Conservation (phyloP, 2,888 invertebrate genomes). For the Caenorhabditis imperialis region DNA sequence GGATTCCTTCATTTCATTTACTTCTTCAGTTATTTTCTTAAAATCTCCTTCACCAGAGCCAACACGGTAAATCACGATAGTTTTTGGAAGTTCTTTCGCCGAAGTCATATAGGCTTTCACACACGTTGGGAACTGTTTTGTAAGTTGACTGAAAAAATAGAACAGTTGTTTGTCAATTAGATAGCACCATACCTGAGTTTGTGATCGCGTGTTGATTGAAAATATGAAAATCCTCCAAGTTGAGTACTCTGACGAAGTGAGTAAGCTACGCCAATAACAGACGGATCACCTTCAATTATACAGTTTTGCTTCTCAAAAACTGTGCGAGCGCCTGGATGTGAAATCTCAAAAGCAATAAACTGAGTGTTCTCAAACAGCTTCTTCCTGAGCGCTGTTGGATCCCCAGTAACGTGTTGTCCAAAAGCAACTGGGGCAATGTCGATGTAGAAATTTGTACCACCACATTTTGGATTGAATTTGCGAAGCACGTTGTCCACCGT, state of each 20-base stretch:
- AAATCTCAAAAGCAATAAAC: conserved; percentile 58
- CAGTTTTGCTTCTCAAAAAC: conserved; percentile 34
- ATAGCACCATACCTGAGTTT: conserved; percentile 7
- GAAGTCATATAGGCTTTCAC: neutral
- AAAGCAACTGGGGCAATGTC: neutral
- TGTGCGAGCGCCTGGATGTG: conserved; percentile 44
- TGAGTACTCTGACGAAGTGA: neutral
- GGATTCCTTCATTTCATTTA: conserved; percentile 8
- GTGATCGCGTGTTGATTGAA: conserved; percentile 14
- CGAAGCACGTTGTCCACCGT: conserved; percentile 48
- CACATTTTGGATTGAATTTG: conserved; percentile 56
- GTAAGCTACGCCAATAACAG: conserved; percentile 54
- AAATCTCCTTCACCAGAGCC: conserved; percentile 45
- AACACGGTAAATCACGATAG: conserved; percentile 40
- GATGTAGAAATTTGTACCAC: conserved; percentile 51
- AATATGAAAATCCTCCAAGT: conserved; percentile 33
- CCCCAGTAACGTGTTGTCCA: neutral
- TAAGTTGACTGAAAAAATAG: conserved; percentile 7
- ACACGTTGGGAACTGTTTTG: neutral
- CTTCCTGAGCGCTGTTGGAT: neutral
- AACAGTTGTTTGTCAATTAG: neutral
- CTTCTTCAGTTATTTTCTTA: conserved; percentile 5
- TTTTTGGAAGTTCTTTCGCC: conserved; percentile 6
- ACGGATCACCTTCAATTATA: conserved; percentile 41
- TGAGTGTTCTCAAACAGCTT: conserved; percentile 39